Evolutionary conservation across 2,888 invertebrate genomes (phyloP).

Genomic region (Stratiomys singularior): DNA sequence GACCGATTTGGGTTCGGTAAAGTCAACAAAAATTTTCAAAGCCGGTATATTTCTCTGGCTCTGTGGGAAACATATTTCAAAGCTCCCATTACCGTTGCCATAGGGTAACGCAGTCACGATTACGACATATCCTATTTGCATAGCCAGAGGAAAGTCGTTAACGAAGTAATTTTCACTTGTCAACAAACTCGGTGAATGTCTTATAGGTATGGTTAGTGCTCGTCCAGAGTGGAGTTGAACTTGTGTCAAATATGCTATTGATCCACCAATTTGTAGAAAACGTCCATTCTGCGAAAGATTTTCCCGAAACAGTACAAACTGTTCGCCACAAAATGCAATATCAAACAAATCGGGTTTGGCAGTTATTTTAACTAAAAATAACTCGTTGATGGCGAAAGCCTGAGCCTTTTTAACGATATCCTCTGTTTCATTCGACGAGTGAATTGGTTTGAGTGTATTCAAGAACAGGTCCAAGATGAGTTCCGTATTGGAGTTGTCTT

Average conservation of each 20-base stretch:
- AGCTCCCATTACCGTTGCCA: neutral
- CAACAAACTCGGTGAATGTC: neutral
- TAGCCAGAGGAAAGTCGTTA: slow-evolving; percentile 3
- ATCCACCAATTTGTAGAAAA: slow-evolving; percentile 23
- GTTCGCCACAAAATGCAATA: neutral
- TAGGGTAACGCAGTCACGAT: neutral
- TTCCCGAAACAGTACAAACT: neutral
- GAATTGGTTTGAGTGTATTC: neutral
- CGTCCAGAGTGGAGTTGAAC: neutral
- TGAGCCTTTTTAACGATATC: no score
- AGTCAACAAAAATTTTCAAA: slow-evolving; percentile 11
- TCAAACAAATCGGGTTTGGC: neutral
- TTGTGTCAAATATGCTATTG: slow-evolving; percentile 28
- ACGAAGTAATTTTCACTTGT: slow-evolving; percentile 21
- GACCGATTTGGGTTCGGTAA: neutral
- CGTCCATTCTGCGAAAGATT: neutral
- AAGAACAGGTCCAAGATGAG: slow-evolving; percentile 7
- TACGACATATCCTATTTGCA: slow-evolving; percentile 1
- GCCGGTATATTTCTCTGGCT: neutral
- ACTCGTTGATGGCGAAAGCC: neutral
- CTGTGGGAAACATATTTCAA: slow-evolving; percentile 27
- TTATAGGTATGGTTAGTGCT: neutral
- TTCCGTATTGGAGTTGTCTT: neutral
- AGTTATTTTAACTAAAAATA: slow-evolving; percentile 9
- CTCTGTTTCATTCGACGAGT: no score